These are phyloP conservation scores for Myocastor coypus DNA, from an alignment of 2,113 vertebrate species.

Conservation along the genomic window DNA sequence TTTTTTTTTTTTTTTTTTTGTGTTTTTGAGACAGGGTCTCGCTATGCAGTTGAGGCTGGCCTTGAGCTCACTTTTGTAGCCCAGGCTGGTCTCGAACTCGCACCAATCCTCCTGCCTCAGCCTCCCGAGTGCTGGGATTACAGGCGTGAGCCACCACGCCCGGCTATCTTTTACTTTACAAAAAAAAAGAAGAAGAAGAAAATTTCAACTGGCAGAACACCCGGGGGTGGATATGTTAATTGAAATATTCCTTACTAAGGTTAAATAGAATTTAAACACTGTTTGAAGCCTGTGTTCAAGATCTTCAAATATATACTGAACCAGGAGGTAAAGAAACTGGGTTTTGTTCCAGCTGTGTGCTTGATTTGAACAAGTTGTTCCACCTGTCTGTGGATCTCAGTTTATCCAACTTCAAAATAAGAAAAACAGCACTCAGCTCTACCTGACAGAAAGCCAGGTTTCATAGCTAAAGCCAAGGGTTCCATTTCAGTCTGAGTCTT, in stretches of 20 bases:
- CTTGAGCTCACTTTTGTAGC: too few species aligned
- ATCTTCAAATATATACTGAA: conserved; percentile 75
- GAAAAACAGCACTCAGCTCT: conserved; percentile 62
- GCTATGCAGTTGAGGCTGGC: too few species aligned
- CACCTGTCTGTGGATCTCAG: conserved; percentile 71
- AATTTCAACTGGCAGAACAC: conserved; percentile 71
- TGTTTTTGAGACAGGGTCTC: too few species aligned
- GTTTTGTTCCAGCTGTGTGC: conserved; percentile 76
- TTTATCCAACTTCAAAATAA: conserved; percentile 80
- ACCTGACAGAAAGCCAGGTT: conserved; percentile 54
- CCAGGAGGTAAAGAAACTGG: conserved; percentile 72
- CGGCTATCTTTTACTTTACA: conserved; percentile 8
- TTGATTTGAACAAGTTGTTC: conserved; percentile 80
- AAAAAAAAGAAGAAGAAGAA: conserved; percentile 59
- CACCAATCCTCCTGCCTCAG: too few species aligned
- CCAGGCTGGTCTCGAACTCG: too few species aligned
- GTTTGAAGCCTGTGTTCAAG: conserved; percentile 73
- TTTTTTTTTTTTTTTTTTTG: too few species aligned
- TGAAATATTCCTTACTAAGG: conserved; percentile 76
- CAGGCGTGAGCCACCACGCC: too few species aligned
- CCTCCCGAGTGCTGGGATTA: too few species aligned
- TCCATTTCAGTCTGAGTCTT: conserved; percentile 65
- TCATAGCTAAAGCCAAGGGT: conserved; percentile 57
- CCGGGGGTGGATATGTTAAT: conserved; percentile 75
- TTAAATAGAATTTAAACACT: conserved; percentile 79